Evolutionary conservation across 2,797 vertebrate species (phyloP).

Genomic region (Apogon hyalosoma): DNA sequence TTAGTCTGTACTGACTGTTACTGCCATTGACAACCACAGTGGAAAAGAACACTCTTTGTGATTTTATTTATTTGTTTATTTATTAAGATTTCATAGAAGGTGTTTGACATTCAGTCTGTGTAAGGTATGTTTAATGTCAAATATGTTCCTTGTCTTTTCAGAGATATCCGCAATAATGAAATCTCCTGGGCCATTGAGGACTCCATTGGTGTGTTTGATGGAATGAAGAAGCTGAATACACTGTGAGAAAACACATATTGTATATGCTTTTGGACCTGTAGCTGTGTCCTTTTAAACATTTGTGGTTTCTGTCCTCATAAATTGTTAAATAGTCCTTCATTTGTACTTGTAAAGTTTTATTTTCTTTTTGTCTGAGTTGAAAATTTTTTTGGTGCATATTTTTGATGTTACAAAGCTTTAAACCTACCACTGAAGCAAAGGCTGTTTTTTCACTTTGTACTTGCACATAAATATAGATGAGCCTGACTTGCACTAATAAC

Average conservation of each 20-base stretch:
- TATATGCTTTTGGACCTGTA: neutral
- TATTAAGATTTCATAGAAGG: neutral
- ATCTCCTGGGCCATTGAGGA: constrained; percentile 99
- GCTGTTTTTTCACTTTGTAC: too few relatives aligned
- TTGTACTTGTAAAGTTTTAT: too few relatives aligned
- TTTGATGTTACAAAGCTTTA: too few relatives aligned
- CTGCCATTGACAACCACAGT: constrained; percentile 18
- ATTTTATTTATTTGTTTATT: constrained; percentile 11
- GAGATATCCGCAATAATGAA: constrained; percentile 95
- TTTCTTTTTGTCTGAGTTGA: too few relatives aligned
- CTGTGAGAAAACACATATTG: constrained; percentile 84
- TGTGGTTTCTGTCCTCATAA: too few relatives aligned
- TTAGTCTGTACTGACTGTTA: constrained; percentile 43
- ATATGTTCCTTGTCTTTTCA: constrained; percentile 72
- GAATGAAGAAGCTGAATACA: constrained; percentile 91
- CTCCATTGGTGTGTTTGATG: constrained; percentile 91
- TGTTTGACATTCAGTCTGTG: constrained; percentile 5
- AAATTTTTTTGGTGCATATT: too few relatives aligned
- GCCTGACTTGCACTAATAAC: too few relatives aligned
- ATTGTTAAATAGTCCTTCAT: too few relatives aligned
- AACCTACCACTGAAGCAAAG: too few relatives aligned
- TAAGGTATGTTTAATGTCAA: constrained; percentile 24
- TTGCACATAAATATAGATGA: too few relatives aligned
- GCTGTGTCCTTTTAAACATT: too few relatives aligned
- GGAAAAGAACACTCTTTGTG: constrained; percentile 21